phyloP scores from a whole-genome alignment of 2,113 vertebrate genomes.

The Poeciliopsis occidentalis region DNA sequence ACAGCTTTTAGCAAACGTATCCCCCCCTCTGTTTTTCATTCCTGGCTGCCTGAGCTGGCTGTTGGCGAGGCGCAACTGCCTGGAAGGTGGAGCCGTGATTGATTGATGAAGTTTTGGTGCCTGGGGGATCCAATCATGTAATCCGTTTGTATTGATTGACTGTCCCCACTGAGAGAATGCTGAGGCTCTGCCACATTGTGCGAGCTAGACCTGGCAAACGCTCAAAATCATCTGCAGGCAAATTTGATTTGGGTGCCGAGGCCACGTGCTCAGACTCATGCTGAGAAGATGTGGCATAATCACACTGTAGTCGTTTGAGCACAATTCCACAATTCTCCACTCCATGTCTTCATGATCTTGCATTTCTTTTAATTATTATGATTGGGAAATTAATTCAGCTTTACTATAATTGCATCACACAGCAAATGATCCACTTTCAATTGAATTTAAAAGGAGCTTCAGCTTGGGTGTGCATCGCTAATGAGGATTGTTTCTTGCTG shows the following conservation, averaged over 20 bases:
- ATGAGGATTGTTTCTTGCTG: constrained; percentile 27
- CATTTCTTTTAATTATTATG: constrained; percentile 59
- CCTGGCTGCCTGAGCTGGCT: constrained; percentile 33
- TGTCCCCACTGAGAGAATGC: constrained; percentile 65
- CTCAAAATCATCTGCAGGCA: constrained; percentile 53
- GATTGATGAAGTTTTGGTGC: constrained; percentile 73
- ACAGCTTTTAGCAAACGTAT: constrained; percentile 9
- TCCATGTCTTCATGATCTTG: constrained; percentile 47
- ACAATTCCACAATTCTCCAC: constrained; percentile 27
- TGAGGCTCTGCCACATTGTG: constrained; percentile 40
- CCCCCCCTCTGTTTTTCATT: constrained; percentile 27
- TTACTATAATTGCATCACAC: constrained; percentile 65
- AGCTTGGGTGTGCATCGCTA: constrained; percentile 47
- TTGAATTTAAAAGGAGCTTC: constrained; percentile 52
- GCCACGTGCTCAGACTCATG: constrained; percentile 29
- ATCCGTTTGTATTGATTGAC: constrained; percentile 77
- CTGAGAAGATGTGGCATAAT: constrained; percentile 31
- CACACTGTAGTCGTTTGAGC: constrained; percentile 26
- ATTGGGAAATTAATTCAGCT: constrained; percentile 54
- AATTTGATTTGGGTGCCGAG: constrained; percentile 52
- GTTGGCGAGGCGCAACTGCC: constrained; percentile 57
- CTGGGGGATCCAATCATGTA: constrained; percentile 76
- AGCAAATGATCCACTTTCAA: constrained; percentile 50
- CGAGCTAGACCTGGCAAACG: constrained; percentile 43
- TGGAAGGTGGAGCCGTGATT: constrained; percentile 68